Evolutionary conservation across 2,888 invertebrate genomes (phyloP), one percentile per base, ranked within the genome.

Genomic region (Folsomia manolachei): DNA sequence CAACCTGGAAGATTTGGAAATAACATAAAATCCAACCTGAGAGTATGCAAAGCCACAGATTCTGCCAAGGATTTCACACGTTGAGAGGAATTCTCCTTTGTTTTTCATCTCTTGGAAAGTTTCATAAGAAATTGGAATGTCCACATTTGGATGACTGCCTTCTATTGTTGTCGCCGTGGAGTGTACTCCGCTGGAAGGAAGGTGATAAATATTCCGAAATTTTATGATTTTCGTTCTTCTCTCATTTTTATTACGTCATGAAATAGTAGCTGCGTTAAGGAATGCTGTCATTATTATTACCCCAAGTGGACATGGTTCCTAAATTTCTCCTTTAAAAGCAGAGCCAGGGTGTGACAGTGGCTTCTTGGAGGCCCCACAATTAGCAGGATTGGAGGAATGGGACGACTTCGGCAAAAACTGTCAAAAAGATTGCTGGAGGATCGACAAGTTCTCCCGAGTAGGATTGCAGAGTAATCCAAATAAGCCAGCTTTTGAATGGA

Each of bases 111-210:
- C 64, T 9, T 56, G 2, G 63, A 75, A 77, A 23, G 24, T 51
- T 51, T 77, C 77, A 24, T 61, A 66, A 23, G 75, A 75, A 27
- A 77, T 69, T 27, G 77, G 75, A 65, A 77, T 77, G 60, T 77
- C 77, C 51, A 68, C 27, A 25, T 52, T 66, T 1, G 21, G 65
- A 21, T 63, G 65, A 65, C 65, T 72, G 4, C 72, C 74, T 70
- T 77, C 77, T 2, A 77, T 52, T 2, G 74, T 75, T 14, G 77
- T 72, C 0, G 72, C 77, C 18, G 77, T 77, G n/a, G 77, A 77
- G 65, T 77, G 77, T 9, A 77, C 75, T 65, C 75, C 77, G 7
- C 77, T 77, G 25, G n/a, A 56, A 63, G 1, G n/a, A n/a, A n/a
- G n/a, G n/a, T n/a, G n/a, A n/a, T n/a, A n/a, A n/a, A n/a, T n/a